A percentile compares a stretch with the other conserved stretches of the same genome.
These are phyloP conservation scores for Silurus glanis DNA, from an alignment of 2,113 vertebrate genomes.

Conservation along the genomic window DNA sequence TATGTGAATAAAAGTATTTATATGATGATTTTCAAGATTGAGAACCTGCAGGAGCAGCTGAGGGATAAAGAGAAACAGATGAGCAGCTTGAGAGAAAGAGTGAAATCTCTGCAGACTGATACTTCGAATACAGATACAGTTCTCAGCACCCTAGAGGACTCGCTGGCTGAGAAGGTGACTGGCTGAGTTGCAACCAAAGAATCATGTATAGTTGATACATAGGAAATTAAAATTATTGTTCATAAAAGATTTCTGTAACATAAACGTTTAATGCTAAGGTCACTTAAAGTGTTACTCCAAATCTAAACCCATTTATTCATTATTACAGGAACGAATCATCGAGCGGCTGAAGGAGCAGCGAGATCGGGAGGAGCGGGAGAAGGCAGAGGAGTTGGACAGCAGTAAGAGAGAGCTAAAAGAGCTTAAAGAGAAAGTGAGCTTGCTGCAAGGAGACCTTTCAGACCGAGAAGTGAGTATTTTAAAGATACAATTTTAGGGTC, in stretches of 20 bases:
- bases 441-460: conserved; percentile 94
- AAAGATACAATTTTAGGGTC: not conserved
- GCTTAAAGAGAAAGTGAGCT: conserved; percentile 89
- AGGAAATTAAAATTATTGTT: not conserved
- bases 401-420: conserved; percentile 96
- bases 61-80: conserved; percentile 98
- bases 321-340: conserved; percentile 85
- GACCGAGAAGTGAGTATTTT: conserved; percentile 88
- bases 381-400: conserved; percentile 90
- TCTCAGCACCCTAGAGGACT: conserved; percentile 93
- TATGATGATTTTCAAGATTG: conserved; percentile 75
- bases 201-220: not conserved
- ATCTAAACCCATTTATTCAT: conserved; percentile 7
- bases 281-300: not conserved
- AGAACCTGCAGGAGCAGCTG: conserved; percentile 96
- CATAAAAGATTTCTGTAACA: not conserved
- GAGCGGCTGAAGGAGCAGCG: conserved; percentile 96
- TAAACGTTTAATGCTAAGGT: not conserved
- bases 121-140: conserved; percentile 97
- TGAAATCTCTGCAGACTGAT: conserved; percentile 93
- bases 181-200: not conserved
- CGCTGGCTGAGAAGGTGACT: conserved; percentile 89
- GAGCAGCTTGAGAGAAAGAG: conserved; percentile 93
- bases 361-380: conserved; percentile 94
- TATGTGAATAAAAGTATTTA: conserved; percentile 12